Evolutionary conservation across 2,797 vertebrate species (phyloP).

Genomic region (Sardinella longiceps): DNA sequence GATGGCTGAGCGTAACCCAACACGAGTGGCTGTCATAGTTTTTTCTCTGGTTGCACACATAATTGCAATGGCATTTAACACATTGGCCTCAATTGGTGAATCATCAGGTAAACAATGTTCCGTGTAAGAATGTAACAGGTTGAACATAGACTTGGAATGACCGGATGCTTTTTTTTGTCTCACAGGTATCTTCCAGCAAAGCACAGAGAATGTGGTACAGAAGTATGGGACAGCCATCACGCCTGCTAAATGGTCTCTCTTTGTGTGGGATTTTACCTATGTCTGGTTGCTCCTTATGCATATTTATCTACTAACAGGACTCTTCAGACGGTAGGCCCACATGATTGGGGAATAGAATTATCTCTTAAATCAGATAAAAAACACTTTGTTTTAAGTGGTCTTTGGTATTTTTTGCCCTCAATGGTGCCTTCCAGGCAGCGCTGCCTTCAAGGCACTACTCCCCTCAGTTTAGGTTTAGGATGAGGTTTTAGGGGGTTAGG

Average conservation of each 20-base stretch:
- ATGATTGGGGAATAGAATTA: neutral
- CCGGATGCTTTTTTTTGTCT: neutral
- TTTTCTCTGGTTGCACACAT: constrained; percentile 57
- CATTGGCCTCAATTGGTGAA: constrained; percentile 56
- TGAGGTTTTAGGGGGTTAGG: too few species aligned
- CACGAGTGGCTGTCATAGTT: constrained; percentile 45
- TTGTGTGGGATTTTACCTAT: constrained; percentile 66
- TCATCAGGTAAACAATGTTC: constrained; percentile 58
- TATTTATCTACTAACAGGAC: constrained; percentile 61
- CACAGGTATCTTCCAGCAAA: constrained; percentile 64
- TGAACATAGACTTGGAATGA: neutral
- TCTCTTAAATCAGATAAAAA: neutral
- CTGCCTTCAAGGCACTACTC: too few species aligned
- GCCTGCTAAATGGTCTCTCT: constrained; percentile 63
- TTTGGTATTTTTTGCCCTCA: too few species aligned
- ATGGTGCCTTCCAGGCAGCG: too few species aligned
- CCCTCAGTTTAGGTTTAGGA: too few species aligned
- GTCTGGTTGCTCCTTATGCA: constrained; percentile 64
- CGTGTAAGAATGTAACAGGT: neutral
- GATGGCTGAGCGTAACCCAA: constrained; percentile 57
- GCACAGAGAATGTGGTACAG: constrained; percentile 58
- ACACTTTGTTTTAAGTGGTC: too few species aligned
- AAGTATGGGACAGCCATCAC: constrained; percentile 64
- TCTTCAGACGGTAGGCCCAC: constrained; percentile 65
- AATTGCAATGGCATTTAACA: constrained; percentile 57